Evolutionary conservation across 2,113 vertebrate species (phyloP).

Genomic region (Paraplagusia blochii): DNA sequence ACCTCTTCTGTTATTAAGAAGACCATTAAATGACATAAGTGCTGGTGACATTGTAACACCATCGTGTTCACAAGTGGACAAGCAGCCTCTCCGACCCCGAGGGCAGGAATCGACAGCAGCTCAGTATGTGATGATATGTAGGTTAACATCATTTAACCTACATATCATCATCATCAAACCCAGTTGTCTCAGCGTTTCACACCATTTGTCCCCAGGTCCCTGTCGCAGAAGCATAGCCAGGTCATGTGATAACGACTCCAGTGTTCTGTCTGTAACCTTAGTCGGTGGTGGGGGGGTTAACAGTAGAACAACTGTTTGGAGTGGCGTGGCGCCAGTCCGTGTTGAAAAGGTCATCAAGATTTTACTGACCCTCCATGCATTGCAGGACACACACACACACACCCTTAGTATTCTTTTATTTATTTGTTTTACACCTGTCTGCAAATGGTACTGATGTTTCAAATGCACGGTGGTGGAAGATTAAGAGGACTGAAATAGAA

Average conservation of each 20-base stretch:
- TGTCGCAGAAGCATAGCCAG: background rate
- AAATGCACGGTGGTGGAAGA: background rate
- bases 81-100: background rate
- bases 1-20: no score
- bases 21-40: no score
- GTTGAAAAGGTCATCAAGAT: slow-evolving; percentile 60
- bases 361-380: slow-evolving; percentile 40
- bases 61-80: background rate
- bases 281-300: slow-evolving; percentile 55
- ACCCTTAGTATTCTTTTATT: background rate
- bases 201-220: slow-evolving; percentile 20
- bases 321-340: slow-evolving; percentile 53
- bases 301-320: slow-evolving; percentile 69
- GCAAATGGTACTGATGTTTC: slow-evolving; percentile 4
- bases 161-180: slow-evolving; percentile 18
- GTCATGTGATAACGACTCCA: slow-evolving; percentile 58
- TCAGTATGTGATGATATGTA: slow-evolving; percentile 18
- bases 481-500: background rate
- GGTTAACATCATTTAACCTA: slow-evolving; percentile 43
- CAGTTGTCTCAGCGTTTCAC: slow-evolving; percentile 26
- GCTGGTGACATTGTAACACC: no score
- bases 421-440: slow-evolving; percentile 5
- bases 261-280: slow-evolving; percentile 64
- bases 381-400: slow-evolving; percentile 2
- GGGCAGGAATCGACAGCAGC: background rate